Conservation (phyloP, 1,140 invertebrate genomes). For the Dreissena rostriformis region DNA sequence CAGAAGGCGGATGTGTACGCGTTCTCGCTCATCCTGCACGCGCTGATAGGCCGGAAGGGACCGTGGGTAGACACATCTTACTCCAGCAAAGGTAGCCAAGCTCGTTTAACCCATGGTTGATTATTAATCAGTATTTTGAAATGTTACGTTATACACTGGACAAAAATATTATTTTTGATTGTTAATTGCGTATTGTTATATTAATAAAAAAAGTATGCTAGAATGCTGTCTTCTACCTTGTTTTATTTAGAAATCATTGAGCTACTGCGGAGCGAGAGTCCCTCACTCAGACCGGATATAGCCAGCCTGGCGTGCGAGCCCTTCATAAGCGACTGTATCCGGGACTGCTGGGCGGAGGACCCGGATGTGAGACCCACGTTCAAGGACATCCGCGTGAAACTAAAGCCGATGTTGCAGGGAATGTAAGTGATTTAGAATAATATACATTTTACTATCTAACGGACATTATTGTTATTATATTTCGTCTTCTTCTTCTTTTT, state of each 20-base stretch:
- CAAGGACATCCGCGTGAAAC: slow-evolving; percentile 69
- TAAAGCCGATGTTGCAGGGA: slow-evolving; percentile 66
- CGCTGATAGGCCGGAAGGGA: slow-evolving; percentile 73
- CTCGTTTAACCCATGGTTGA: too few relatives aligned
- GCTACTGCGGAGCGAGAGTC: slow-evolving; percentile 57
- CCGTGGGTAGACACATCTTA: slow-evolving; percentile 75
- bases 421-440: slow-evolving; percentile 57
- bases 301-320: slow-evolving; percentile 62
- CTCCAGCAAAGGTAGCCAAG: slow-evolving; percentile 66
- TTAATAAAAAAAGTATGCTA: too few relatives aligned
- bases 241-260: slow-evolving; percentile 71
- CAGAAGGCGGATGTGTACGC: slow-evolving; percentile 97
- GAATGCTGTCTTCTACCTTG: too few relatives aligned
- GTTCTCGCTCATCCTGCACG: slow-evolving; percentile 94
- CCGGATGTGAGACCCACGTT: slow-evolving; percentile 81
- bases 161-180: too few relatives aligned
- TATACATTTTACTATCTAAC: too few relatives aligned
- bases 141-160: too few relatives aligned
- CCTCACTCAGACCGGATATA: slow-evolving; percentile 67
- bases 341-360: slow-evolving; percentile 80
- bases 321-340: slow-evolving; percentile 69
- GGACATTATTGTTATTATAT: too few relatives aligned
- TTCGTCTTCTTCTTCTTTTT: too few relatives aligned
- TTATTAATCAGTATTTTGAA: too few relatives aligned
- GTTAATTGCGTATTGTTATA: too few relatives aligned